Percentiles rank a stretch among this genome's conserved stretches.
Evolutionary conservation across 1,140 invertebrate genomes (phyloP).

Genomic region (Aphelinus certus): DNA sequence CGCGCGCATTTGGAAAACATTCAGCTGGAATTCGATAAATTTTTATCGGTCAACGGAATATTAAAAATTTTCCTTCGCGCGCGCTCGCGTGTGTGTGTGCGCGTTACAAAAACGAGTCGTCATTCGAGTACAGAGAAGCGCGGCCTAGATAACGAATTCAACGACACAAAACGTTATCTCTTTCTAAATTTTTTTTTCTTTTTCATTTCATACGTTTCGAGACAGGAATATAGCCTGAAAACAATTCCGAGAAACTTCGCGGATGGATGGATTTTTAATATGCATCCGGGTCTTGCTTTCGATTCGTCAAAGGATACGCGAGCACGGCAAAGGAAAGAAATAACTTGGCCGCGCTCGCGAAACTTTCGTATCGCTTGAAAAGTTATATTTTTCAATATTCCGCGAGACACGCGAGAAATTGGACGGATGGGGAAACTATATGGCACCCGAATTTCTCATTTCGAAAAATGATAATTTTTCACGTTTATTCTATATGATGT

Average conservation of each 20-base stretch:
- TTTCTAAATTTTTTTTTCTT: too few relatives aligned
- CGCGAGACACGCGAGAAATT: too few relatives aligned
- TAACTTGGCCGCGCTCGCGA: background rate
- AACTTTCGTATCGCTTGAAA: background rate
- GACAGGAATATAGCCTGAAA: background rate
- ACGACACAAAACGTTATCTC: conserved; percentile 10
- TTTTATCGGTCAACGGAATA: conserved; percentile 22
- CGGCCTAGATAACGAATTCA: conserved; percentile 4
- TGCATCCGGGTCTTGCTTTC: background rate
- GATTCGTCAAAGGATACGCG: conserved; percentile 9
- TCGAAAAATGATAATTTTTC: background rate
- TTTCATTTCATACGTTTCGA: background rate
- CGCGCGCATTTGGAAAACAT: conserved; percentile 14
- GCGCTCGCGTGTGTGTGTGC: too few relatives aligned
- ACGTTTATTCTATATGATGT: too few relatives aligned
- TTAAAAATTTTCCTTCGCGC: conserved; percentile 21
- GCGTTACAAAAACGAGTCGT: background rate
- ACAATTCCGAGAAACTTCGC: conserved; percentile 9
- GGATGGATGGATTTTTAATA: background rate
- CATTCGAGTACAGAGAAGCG: background rate
- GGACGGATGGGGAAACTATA: too few relatives aligned
- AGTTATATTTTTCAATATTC: too few relatives aligned
- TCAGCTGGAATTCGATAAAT: conserved; percentile 25
- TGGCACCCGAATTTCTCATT: conserved; percentile 13
- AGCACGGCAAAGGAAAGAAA: background rate